Evolutionary conservation across 2,797 vertebrate genomes (phyloP).

Genomic region (Enteromius viviparus): DNA sequence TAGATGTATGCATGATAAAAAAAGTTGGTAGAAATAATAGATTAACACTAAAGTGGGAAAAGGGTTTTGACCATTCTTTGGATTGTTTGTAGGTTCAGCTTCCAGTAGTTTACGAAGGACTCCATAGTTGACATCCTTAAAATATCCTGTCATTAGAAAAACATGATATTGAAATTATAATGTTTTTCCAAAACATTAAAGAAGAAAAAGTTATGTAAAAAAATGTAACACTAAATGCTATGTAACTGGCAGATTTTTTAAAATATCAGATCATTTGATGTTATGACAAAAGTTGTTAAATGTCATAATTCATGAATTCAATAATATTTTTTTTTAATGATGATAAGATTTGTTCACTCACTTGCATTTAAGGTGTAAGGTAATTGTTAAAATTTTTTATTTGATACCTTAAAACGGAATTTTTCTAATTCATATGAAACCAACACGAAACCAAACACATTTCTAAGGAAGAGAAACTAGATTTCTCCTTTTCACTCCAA

Average conservation of each 20-base stretch:
- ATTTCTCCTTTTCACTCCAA: not conserved
- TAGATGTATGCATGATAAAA: not conserved
- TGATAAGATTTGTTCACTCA: not conserved
- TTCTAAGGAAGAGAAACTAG: not conserved
- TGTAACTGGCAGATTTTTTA: not conserved
- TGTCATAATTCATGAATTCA: not conserved
- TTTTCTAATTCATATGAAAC: not conserved
- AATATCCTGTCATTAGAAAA: constrained; percentile 24
- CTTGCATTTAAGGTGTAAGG: not conserved
- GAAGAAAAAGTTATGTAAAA: not conserved
- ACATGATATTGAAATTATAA: not conserved
- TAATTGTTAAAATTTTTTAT: not conserved
- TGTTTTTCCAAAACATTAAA: not conserved
- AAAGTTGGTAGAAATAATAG: not conserved
- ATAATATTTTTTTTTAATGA: not conserved
- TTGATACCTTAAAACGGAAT: not conserved
- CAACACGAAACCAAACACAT: not conserved
- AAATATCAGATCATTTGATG: not conserved
- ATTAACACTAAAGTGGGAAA: not conserved
- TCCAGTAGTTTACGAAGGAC: constrained; percentile 49
- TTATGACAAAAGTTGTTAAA: not conserved
- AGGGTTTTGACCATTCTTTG: constrained; percentile 4
- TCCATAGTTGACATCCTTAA: not conserved
- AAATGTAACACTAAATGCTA: not conserved
- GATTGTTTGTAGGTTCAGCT: fast-evolving